Evolutionary conservation across 1,140 invertebrate genomes (phyloP), one percentile per base, ranked within the genome.

Genomic region (Chionoecetes opilio): DNA sequence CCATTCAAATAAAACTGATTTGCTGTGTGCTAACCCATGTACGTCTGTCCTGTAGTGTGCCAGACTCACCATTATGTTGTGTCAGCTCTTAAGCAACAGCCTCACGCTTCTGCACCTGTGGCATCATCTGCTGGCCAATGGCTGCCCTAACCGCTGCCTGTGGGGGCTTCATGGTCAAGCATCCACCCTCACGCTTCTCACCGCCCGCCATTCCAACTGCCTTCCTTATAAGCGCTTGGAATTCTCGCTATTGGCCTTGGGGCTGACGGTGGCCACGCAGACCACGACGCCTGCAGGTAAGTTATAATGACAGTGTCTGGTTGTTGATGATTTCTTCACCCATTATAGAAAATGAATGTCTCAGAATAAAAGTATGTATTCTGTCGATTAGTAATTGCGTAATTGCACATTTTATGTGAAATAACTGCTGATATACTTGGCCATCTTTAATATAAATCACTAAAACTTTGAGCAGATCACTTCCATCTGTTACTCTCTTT

Each of bases 11-110:
- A 75, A 26, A 6, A n/a, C 2, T 26, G 63, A 26, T 75, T 17
- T 75, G 63, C 63, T n/a, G 63, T 75, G 63, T 75, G 11, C 63
- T 75, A 75, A 75, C 63, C 63, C 63, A 26, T n/a, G 63, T 75
- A 26, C 63, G 8, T 26, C 63, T 75, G 9, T 53, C 63, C 63
- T 75, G n/a, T n/a, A 6, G 21, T 75, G 63, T 75, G 63, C 11
- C 63, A 53, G 46, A 75, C 63, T 75, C 63, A 75, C 63, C 63
- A 0, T 2, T 75, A 17, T 75, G 63, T 26, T 75, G n/a, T 75
- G 63, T 8, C 9, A 26, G 21, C 63, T 21, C 63, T n/a, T 53
- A 17, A 75, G 8, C 63, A 26, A 75, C 63, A 75, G 0, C 21
- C 63, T 21, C 9, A 53, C n/a, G 63, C 63, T n/a, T 75, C 63